Evolutionary conservation across 2,113 vertebrate genomes (phyloP).

Genomic region (Bucco capensis): DNA sequence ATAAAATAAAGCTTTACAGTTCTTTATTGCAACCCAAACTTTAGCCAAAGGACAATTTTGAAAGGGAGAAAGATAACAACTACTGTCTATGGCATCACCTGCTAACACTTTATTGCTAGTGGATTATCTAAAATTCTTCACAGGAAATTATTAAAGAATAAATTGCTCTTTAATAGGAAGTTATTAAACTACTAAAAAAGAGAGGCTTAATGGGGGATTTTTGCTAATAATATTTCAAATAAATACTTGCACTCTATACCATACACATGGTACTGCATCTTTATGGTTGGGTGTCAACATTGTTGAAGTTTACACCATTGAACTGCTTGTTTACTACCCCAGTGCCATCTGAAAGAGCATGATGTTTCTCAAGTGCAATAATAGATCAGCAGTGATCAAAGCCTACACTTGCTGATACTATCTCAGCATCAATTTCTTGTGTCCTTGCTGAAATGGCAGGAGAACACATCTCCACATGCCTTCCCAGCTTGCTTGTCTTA

Average conservation of each 20-base stretch:
- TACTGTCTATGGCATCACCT: background rate
- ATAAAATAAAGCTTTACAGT: background rate
- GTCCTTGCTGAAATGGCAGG: background rate
- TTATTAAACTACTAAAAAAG: background rate
- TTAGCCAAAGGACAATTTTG: background rate
- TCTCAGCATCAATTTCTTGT: background rate
- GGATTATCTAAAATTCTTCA: background rate
- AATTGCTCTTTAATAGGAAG: background rate
- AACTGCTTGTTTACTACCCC: background rate
- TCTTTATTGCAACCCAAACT: background rate
- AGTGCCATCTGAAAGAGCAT: background rate
- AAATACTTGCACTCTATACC: background rate
- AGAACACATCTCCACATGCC: background rate
- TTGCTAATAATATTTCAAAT: background rate
- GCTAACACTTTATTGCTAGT: background rate
- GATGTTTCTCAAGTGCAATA: background rate
- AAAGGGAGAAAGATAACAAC: background rate
- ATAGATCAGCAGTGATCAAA: background rate
- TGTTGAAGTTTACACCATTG: background rate
- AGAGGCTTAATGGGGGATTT: background rate
- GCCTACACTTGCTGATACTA: background rate
- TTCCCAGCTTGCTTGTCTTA: background rate
- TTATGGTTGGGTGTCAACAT: background rate
- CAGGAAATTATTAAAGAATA: background rate
- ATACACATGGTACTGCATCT: background rate